Base-by-base conservation (phyloP, 64 coral and sea anemone genomes). In the Pocillopora damicornis region DNA sequence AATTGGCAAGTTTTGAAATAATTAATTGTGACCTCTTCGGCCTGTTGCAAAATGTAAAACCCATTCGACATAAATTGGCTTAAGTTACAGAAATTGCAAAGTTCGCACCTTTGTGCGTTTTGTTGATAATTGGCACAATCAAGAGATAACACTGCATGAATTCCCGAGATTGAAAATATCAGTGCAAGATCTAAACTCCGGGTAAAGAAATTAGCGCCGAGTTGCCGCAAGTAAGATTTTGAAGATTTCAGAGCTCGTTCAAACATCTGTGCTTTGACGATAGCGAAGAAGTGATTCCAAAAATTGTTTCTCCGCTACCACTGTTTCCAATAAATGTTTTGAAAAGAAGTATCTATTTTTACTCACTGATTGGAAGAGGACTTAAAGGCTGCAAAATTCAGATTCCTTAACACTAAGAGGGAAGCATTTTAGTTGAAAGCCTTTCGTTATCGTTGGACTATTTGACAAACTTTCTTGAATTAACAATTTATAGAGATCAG, bases 101-200 rank as follows among this genome's bases (percentile, higher is more conserved):
- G 9, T 71, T 71, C 25, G 22, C 4, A 23, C 20, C 67, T 30
- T 30, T n/a, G 15, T 0, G 35, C 5, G 13, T 35, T 79, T 79
- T 35, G 30, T 12, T 15, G 78, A 80, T 61, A 35, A 81, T 60
- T 7, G 22, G 23, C 15, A 16, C 76, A 60, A 18, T 37, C 22
- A 25, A 2, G 22, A 35, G n/a, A 37, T 63, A 63, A 81, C 11
- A 60, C 16, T 63, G 4, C 30, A 25, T 36, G 79, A 11, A 62
- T 67, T 16, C 16, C 9, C 16, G 37, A 17, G 61, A 67, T n/a
- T 68, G 80, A 83, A 68, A 83, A 67, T 82, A 65, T 82, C 18
- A 82, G 61, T 30, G 1, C 20, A 35, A 14, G 11, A 18, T 81
- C 61, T 83, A 13, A 35, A 30, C 67, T 83, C 66, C 42, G 62